phyloP scores from a whole-genome alignment of 2,113 vertebrate genomes.

The Zootoca vivipara region DNA sequence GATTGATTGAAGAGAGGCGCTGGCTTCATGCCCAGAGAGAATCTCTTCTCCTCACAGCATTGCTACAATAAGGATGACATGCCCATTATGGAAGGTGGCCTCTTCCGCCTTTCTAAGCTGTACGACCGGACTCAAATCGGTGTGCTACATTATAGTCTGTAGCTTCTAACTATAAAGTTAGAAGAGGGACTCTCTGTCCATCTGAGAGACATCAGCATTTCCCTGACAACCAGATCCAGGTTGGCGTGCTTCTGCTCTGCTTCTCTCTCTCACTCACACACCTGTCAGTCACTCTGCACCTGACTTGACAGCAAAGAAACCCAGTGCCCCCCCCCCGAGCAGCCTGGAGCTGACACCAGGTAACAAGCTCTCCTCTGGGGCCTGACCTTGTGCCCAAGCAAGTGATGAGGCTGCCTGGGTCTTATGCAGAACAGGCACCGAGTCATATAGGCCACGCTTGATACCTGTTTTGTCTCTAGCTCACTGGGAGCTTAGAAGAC shows the following conservation, averaged over 20 bases:
- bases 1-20: background rate
- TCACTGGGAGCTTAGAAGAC: background rate
- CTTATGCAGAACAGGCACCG: background rate
- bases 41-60: background rate
- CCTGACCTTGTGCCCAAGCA: background rate
- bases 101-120: background rate
- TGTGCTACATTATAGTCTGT: background rate
- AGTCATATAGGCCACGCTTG: background rate
- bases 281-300: slow-evolving; percentile 5
- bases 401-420: background rate
- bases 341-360: background rate
- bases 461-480: background rate
- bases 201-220: background rate
- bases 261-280: background rate
- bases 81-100: background rate
- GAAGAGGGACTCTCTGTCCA: background rate
- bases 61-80: background rate
- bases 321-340: background rate
- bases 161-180: background rate
- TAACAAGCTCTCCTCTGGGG: background rate
- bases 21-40: background rate
- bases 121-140: background rate
- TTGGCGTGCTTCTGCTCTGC: background rate
- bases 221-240: background rate
- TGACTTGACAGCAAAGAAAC: background rate